phyloP scores from a whole-genome alignment of 2,888 invertebrate genomes.

The Oxytorus armatus region DNA sequence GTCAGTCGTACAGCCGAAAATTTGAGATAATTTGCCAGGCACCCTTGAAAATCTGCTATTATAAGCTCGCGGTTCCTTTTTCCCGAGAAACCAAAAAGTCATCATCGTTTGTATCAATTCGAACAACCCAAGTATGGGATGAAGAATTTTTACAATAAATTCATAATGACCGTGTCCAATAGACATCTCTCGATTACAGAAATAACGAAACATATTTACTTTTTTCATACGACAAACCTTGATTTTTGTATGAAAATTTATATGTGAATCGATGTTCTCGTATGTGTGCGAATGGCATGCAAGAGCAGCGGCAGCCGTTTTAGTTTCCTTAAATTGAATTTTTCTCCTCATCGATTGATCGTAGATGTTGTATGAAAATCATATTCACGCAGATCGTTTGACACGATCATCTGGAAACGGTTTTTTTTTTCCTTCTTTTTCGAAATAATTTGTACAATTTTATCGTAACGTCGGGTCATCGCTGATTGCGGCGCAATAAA shows the following conservation, averaged over 20 bases:
- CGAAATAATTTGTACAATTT: constrained; percentile 44
- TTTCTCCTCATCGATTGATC: constrained; percentile 21
- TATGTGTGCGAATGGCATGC: constrained; percentile 22
- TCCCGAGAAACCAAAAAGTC: too few relatives aligned
- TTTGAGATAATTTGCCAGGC: too few relatives aligned
- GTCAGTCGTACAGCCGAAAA: too few relatives aligned
- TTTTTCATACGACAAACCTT: constrained; percentile 51
- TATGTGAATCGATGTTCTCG: constrained; percentile 41
- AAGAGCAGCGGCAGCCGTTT: constrained; percentile 8
- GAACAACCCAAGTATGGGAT: too few relatives aligned
- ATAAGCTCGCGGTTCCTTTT: too few relatives aligned
- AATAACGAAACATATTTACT: too few relatives aligned
- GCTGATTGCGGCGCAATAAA: constrained; percentile 25
- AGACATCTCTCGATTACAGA: constrained; percentile 14
- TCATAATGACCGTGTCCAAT: too few relatives aligned
- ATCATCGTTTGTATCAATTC: too few relatives aligned
- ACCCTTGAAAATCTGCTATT: too few relatives aligned
- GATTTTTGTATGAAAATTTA: constrained; percentile 49
- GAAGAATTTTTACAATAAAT: constrained; percentile 6
- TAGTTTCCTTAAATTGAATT: constrained; percentile 20
- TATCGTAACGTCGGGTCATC: constrained; percentile 23
- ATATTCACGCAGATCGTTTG: constrained; percentile 48
- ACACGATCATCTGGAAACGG: too few relatives aligned
- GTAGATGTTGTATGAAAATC: constrained; percentile 30
- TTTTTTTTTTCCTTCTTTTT: too few relatives aligned